These are phyloP conservation scores for Acanthurus leucopareius DNA, from an alignment of 2,797 vertebrate genomes.

Conservation along the genomic window DNA sequence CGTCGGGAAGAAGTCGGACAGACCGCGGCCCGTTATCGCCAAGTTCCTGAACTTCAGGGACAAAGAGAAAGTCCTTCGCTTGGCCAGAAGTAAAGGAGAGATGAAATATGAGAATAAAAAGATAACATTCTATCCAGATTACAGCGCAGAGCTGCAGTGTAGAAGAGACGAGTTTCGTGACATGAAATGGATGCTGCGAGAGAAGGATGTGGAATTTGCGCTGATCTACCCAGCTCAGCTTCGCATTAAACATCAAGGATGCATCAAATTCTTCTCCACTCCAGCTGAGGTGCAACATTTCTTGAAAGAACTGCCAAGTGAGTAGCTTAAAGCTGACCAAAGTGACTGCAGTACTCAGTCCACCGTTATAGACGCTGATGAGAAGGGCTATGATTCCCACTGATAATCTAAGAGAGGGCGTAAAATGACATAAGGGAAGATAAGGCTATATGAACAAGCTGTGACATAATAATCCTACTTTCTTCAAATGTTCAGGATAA, in stretches of 20 bases:
- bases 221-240: not conserved
- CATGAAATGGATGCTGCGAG: not conserved
- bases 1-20: not conserved
- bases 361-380: not conserved
- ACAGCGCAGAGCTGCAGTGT: not conserved
- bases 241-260: not conserved
- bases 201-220: not conserved
- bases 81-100: not conserved
- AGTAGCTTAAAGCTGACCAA: not conserved
- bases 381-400: not conserved
- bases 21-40: not conserved
- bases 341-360: not conserved
- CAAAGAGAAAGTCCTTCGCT: not conserved
- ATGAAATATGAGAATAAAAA: not conserved
- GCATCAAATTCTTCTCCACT: not conserved
- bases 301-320: not conserved
- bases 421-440: too few relatives aligned
- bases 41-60: not conserved
- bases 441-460: not conserved
- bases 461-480: not conserved
- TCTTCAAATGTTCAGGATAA: not conserved
- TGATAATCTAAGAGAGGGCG: too few relatives aligned
- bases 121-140: not conserved
- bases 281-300: not conserved
- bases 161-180: not conserved